Evolutionary conservation across 2,888 invertebrate species (phyloP), one percentile per base, ranked within the genome.

Genomic region (Autographa pulchrina): DNA sequence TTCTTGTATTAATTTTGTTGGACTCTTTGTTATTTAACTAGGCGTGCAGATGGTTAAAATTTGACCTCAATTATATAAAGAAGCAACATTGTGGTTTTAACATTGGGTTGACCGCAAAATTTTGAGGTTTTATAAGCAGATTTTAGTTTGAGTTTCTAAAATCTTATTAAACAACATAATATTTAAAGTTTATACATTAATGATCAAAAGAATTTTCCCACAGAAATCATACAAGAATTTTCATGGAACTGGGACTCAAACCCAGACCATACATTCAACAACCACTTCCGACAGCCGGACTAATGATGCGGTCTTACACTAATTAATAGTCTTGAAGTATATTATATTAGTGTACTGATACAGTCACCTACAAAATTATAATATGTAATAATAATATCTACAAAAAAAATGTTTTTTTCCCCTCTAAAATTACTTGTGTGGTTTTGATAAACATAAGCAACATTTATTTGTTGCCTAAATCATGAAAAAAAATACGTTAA

Each of bases 261-360:
- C 11, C 54, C 11, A 11, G 18, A 54, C 18, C 14, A 48, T n/a
- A n/a, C n/a, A n/a, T 56, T 13, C 9, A 11, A 25, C 11, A 56
- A 56, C 11, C 25, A 20, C 54, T 48, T 48, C 48, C 54, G 20
- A 56, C 13, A 56, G 25, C 25, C 11, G 4, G 20, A 13, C 20
- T 56, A 56, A 56, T 56, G 54, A 56, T 11, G 54, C 54, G 48
- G 48, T 48, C 48, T 56, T 11, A 56, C 25, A 56, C 4, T 25
- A 56, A 56, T 56, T 9, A 56, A 56, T 20, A 56, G 54, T 13
- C 54, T 4, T 20, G 13, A 13, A 56, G 54, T 9, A 13, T 20
- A 56, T 25, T 11, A 56, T 56, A 20, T 56, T 56, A 48, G n/a
- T n/a, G 7, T 38, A n/a, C n/a, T n/a, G n/a, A 7, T 48, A 48